phyloP scores from a whole-genome alignment of 2,797 vertebrate genomes.

The Pangasius krempfi region DNA sequence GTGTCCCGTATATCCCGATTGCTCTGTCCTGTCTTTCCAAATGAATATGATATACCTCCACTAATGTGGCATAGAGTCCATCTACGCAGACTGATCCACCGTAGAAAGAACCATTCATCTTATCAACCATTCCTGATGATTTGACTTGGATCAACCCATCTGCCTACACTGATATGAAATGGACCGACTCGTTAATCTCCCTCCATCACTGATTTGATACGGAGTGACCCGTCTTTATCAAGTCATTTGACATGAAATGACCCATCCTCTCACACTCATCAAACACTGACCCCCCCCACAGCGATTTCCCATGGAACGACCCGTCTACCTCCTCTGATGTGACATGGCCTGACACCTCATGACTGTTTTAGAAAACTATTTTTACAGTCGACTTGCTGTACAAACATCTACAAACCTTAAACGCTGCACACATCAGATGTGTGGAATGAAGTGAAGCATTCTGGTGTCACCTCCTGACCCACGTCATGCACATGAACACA shows the following conservation, averaged over 20 bases:
- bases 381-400: not conserved
- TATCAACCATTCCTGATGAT: not conserved
- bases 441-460: slow-evolving; percentile 4
- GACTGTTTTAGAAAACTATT: slow-evolving; percentile 9
- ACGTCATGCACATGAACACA: not conserved
- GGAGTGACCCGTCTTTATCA: not conserved
- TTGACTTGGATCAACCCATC: not conserved
- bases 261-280: not conserved
- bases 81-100: not conserved
- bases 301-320: not conserved
- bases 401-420: not conserved
- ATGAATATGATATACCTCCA: not conserved
- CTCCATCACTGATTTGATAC: not conserved
- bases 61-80: not conserved
- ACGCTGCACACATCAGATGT: slow-evolving; percentile 7
- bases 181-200: slow-evolving; percentile 1
- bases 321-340: not conserved
- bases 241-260: slow-evolving; percentile 5
- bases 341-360: slow-evolving; percentile 5
- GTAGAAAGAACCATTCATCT: not conserved
- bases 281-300: not conserved
- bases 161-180: not conserved
- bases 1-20: not conserved
- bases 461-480: not conserved
- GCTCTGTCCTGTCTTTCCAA: not conserved